These are phyloP conservation scores for Cephalotes varians DNA, from an alignment of 2,888 invertebrate species.

Conservation along the genomic window DNA sequence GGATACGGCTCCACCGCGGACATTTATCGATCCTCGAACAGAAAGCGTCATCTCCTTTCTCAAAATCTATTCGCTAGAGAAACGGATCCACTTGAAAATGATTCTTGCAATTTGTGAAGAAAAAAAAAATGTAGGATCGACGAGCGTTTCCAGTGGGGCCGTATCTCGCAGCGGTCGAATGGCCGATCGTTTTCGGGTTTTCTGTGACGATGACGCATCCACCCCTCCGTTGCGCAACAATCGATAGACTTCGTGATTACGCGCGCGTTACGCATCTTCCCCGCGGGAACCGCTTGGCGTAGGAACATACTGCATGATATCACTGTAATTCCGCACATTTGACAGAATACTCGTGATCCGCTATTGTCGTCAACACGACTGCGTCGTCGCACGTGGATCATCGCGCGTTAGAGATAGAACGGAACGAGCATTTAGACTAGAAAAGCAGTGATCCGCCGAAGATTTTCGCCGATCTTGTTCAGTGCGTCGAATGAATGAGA, in stretches of 20 bases:
- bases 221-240: conserved; percentile 6
- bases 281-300: conserved; percentile 10
- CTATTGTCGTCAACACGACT: background rate
- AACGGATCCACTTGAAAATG: background rate
- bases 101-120: background rate
- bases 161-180: conserved; percentile 14
- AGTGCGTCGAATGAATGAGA: background rate
- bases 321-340: conserved; percentile 8
- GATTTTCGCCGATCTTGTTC: background rate
- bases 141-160: conserved; percentile 49
- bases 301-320: background rate
- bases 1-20: conserved; percentile 48
- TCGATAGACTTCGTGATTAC: conserved; percentile 2
- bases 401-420: conserved; percentile 17
- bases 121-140: conserved; percentile 15
- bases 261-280: conserved; percentile 25
- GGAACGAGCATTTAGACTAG: background rate
- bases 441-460: too few species aligned
- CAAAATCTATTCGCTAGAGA: background rate
- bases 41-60: background rate
- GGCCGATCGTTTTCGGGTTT: conserved; percentile 32
- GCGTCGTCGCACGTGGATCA: conserved; percentile 13
- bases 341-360: background rate
- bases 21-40: conserved; percentile 36
- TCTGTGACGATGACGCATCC: conserved; percentile 51